Conservation (phyloP, 2,113 vertebrate species). For the Heterotilapia buettikoferi region DNA sequence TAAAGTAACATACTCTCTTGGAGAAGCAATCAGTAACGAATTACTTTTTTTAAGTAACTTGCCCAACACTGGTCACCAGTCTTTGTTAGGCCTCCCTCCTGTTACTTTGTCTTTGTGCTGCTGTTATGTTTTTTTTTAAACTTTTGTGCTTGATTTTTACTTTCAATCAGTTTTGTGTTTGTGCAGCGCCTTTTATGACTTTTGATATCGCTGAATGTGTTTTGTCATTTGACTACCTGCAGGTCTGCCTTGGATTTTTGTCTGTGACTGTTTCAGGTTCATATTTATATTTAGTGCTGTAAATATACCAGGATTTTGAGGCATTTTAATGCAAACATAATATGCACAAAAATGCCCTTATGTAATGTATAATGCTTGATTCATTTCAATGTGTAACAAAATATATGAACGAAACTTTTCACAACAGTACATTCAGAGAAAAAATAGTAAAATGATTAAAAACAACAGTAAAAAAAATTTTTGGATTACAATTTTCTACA, state of each 20-base stretch:
- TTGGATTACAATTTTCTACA: not conserved
- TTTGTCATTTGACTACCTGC: not conserved
- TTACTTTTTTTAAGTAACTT: no score
- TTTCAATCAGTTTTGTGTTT: not conserved
- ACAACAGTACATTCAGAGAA: not conserved
- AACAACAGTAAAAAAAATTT: rapidly evolving
- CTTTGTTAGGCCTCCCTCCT: no score
- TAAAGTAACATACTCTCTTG: no score
- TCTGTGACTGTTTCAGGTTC: not conserved
- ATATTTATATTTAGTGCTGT: not conserved
- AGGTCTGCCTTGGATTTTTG: not conserved
- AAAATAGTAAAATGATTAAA: not conserved
- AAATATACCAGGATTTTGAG: not conserved
- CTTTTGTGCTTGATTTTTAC: not conserved
- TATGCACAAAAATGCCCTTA: not conserved
- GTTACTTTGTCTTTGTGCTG: no score
- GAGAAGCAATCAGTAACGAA: no score
- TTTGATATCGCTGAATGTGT: not conserved
- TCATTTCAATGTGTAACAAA: not conserved
- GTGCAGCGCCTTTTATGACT: not conserved
- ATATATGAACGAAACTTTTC: rapidly evolving
- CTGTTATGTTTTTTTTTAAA: no score
- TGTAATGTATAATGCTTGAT: not conserved
- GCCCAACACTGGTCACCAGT: no score
- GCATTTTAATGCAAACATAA: not conserved